Conservation (phyloP, 2,888 invertebrate species). For the Andrena minutula region DNA sequence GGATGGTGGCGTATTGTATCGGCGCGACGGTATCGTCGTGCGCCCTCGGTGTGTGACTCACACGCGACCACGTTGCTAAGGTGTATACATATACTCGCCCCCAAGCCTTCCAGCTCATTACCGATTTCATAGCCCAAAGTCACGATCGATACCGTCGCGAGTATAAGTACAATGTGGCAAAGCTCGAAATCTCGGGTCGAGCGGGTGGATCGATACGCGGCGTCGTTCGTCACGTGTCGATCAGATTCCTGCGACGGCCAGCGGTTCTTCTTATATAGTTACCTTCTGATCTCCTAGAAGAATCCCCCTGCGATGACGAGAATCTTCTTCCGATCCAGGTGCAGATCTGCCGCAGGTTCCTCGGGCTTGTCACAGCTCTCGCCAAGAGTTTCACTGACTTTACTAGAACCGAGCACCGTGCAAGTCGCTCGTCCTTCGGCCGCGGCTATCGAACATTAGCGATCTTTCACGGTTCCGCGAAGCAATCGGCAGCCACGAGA, state of each 20-base stretch:
- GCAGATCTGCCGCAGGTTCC: background rate
- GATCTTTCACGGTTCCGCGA: conserved; percentile 39
- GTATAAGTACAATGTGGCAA: background rate
- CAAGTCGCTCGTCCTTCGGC: background rate
- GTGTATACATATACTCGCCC: conserved; percentile 27
- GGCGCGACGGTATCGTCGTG: conserved; percentile 57
- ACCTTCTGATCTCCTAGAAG: conserved; percentile 13
- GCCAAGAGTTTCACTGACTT: background rate
- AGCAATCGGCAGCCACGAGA: conserved; percentile 4
- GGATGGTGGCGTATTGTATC: conserved; percentile 60
- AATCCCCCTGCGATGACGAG: background rate
- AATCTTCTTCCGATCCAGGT: background rate
- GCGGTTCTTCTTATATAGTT: conserved; percentile 4
- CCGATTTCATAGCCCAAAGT: conserved; percentile 80
- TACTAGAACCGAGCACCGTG: background rate
- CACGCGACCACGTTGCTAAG: conserved; percentile 64
- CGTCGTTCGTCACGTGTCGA: conserved; percentile 34
- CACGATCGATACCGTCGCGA: conserved; percentile 64
- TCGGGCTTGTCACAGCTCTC: background rate
- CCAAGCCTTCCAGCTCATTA: conserved; percentile 83
- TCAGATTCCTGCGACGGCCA: conserved; percentile 21
- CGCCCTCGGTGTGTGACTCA: conserved; percentile 68
- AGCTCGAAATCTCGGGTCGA: conserved; percentile 35
- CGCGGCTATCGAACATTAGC: conserved; percentile 9
- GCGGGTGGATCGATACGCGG: background rate